Evolutionary conservation across 2,797 vertebrate species (phyloP), one percentile per base, ranked within the genome.

Genomic region (Notamacropus eugenii): DNA sequence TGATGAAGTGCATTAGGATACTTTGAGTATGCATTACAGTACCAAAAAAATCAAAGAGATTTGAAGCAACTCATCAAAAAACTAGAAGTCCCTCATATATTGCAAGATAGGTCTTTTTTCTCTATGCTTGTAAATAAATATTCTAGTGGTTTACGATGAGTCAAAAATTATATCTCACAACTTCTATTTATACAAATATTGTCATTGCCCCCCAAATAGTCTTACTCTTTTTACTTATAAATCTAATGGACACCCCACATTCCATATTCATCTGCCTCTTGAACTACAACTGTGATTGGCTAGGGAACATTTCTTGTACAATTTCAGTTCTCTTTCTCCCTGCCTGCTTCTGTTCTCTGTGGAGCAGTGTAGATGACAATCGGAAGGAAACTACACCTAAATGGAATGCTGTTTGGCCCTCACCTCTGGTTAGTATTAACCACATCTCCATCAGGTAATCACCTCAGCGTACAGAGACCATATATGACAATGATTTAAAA

Each of bases 121-220:
- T 98, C 97, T 98, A 98, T 96, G 97, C 98, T 98, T 91, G 9
- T 28, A 16, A n/a, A 58, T 14, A 14, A 52, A 34, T 62, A 55
- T 55, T 87, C 19, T 50, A 94, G 52, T 90, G 59, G 1, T 10
- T 99, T 91, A 82, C 94, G 98, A 97, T 97, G 97, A 98, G 98
- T 95, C 67, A 55, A 91, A 98, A 98, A 96, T 98, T 97, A 93
- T 97, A 95, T 97, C 98, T 98, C 98, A 98, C 98, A 98, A 98
- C 98, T 98, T 98, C 95, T 99, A 99, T 99, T 99, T 99, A 98
- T 98, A 98, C 98, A 98, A 99, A 98, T 98, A 98, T 98, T 96
- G 96, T 98, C 95, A 92, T 93, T 97, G 90, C 95, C 91, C 50
- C 96, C 96, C 95, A 96, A 98, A 98, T 98, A 98, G 98, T 96